Base-by-base conservation (phyloP, 1,140 invertebrate genomes). In the Lethrus apterus region DNA sequence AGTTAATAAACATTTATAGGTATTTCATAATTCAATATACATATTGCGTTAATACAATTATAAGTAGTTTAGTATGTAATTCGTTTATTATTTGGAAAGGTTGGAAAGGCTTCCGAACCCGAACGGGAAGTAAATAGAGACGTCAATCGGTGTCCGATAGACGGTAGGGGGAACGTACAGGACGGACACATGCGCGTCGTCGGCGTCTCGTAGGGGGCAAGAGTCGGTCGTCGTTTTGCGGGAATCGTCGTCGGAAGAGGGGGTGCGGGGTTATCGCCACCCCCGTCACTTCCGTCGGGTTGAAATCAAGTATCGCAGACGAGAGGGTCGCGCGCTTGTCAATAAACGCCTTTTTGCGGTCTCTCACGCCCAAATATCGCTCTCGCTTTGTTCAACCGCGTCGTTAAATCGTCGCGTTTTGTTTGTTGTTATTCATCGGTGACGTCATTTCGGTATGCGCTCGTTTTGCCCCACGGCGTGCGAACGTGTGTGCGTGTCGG, bases 261-360 rank as follows among this genome's bases (percentile, higher is more conserved):
- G 30, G 42, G 29, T 4, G 17, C 7, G 21, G 21, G 26, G 21
- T 36, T 15, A 36, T 23, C 8, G 10, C 15, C 34, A 21, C 43
- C 18, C 17, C 47, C 26, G n/a, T 10, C 32, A 26, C 23, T 11
- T 17, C 36, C 47, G 9, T 26, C 52, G 58, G 54, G 36, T 48
- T 23, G 47, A 56, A 58, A 60, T 58, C 56, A 56, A 54, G 54
- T 51, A 56, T 48, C 49, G 48, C 48, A 50, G 52, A 56, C 38
- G 44, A 42, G 38, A 31, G 46, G 50, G 49, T 53, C 48, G 56
- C 48, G 56, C 55, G 52, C 56, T 55, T 58, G 58, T 60, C 58
- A 58, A 60, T 60, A 60, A 60, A 58, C 56, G 58, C 58, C 58
- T 60, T 60, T 60, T 60, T 60, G 58, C 52, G 58, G 56, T 58